Evolutionary conservation across 1,140 invertebrate species (phyloP).

Genomic region (Hestina assimilis): DNA sequence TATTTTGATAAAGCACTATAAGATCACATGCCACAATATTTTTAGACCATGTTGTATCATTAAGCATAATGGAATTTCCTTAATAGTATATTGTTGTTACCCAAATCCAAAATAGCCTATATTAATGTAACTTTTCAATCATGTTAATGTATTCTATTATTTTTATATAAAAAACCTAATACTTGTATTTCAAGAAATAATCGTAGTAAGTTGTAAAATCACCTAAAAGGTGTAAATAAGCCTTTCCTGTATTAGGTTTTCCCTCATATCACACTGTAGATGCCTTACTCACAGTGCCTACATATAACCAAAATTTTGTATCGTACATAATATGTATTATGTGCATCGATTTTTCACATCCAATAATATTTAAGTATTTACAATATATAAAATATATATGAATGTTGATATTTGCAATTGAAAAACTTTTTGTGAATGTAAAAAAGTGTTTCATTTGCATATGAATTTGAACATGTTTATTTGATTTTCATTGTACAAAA

Average conservation of each 20-base stretch:
- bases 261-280: constrained; percentile 76
- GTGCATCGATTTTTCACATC: constrained; percentile 62
- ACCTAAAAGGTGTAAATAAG: too few species aligned
- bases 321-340: constrained; percentile 57
- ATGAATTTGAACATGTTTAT: constrained; percentile 10
- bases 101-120: neutral
- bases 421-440: constrained; percentile 6
- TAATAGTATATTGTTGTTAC: constrained; percentile 2
- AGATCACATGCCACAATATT: constrained; percentile 63
- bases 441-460: constrained; percentile 18
- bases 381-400: constrained; percentile 24
- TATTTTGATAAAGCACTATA: constrained; percentile 73
- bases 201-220: too few species aligned
- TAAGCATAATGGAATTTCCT: constrained; percentile 1
- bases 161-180: neutral
- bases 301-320: constrained; percentile 76
- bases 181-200: constrained; percentile 4
- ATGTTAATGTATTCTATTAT: neutral
- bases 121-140: constrained; percentile 3
- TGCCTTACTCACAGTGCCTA: constrained; percentile 80
- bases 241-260: constrained; percentile 18
- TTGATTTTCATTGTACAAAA: constrained; percentile 14
- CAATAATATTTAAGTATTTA: constrained; percentile 51
- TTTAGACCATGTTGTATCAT: constrained; percentile 48
- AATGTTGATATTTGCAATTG: constrained; percentile 18